Base-by-base conservation (phyloP, 2,888 invertebrate species). In the Allophyes oxyacanthae region DNA sequence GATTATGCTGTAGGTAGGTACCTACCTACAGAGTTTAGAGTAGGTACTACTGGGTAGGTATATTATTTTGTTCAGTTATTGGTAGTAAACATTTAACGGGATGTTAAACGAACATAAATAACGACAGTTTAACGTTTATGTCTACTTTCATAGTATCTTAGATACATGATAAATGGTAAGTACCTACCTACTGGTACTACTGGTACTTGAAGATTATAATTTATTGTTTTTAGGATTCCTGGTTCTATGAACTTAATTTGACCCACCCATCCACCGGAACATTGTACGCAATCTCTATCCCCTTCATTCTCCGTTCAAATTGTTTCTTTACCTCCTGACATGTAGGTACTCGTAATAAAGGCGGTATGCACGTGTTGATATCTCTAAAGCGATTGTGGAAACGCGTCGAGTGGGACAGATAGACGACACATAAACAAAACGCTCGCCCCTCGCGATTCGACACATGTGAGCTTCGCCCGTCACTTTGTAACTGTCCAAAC, bases 401-500 rank as follows among this genome's bases (percentile, higher is more conserved):
- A 52, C 45, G 26, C 11, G 43, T 34, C 43, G 45, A 67, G 49
- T 62, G 52, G 58, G 65, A 78, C 72, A 74, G 68, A 72, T 75
- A 68, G 63, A 64, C 57, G 59, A 63, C 63, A 70, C 66, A 74
- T 75, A 75, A 77, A 78, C 70, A 75, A 64, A 65, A 49, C 48
- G 61, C 25, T 60, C 46, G 44, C 28, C 49, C 34, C 57, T 59
- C 40, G 48, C 55, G 14, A 40, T 67, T 56, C 62, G 46, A 63
- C 77, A 79, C 77, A 77, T 72, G 77, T 77, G 77, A 70, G 69
- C 64, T 64, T 71, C 54, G 61, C 48, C 58, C 52, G 60, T 52
- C 53, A 59, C 56, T 82, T 75, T 76, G 77, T 80, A 65, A 76
- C 67, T 75, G 78, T 74, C 74, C 75, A 46, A 68, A 58, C 59